Conservation (phyloP, 2,113 vertebrate genomes). For the Trogon melanurus region DNA sequence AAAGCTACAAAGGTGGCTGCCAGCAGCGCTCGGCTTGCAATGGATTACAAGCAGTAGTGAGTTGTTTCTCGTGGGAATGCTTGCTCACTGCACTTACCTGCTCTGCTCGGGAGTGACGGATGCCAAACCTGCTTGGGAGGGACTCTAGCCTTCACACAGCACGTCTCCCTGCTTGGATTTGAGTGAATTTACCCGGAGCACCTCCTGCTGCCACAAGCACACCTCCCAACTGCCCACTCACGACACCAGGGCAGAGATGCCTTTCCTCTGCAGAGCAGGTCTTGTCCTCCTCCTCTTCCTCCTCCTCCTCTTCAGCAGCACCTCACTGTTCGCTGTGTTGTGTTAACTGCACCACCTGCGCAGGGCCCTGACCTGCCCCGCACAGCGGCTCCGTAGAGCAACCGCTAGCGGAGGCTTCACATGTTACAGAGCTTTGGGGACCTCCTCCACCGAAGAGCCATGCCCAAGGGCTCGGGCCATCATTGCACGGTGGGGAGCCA, state of each 20-base stretch:
- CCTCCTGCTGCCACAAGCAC: neutral
- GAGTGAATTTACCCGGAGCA: neutral
- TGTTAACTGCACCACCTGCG: neutral
- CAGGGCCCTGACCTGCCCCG: neutral
- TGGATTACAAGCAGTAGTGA: accelerated
- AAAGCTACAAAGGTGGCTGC: accelerated
- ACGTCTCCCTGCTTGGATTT: neutral
- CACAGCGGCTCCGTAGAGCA: accelerated
- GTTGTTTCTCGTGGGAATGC: accelerated
- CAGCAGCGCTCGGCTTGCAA: neutral
- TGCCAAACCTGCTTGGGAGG: neutral
- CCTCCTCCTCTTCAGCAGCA: neutral
- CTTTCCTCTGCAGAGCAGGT: neutral
- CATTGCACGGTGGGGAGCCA: neutral
- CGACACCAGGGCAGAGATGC: accelerated
- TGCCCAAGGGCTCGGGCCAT: neutral
- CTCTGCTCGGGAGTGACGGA: neutral
- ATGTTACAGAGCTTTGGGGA: neutral
- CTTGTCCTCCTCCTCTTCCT: no score
- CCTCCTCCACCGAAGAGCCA: neutral
- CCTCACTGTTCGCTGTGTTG: accelerated
- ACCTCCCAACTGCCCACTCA: accelerated
- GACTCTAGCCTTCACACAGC: neutral
- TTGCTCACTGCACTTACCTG: neutral
- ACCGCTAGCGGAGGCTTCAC: neutral